Percentiles rank a stretch among this genome's conserved stretches.
Conservation (phyloP, 2,888 invertebrate species). For the Cylindroiulus punctatus region DNA sequence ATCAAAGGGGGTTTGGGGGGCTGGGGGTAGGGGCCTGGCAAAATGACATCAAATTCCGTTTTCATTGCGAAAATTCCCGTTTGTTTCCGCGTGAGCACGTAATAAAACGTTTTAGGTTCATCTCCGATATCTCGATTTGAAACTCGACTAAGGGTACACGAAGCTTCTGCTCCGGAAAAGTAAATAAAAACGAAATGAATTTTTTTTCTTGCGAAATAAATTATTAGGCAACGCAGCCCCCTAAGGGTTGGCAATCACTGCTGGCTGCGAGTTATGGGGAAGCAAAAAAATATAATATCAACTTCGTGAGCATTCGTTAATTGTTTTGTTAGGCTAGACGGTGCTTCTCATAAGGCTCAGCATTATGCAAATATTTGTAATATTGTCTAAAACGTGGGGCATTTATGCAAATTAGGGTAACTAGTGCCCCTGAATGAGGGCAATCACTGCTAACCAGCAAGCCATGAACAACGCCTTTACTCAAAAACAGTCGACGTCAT, state of each 20-base stretch:
- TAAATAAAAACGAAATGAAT: not conserved
- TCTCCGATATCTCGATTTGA: not conserved
- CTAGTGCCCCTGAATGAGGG: too few relatives aligned
- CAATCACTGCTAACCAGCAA: too few relatives aligned
- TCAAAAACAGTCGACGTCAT: too few relatives aligned
- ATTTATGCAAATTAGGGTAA: too few relatives aligned
- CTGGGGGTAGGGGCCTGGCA: not conserved
- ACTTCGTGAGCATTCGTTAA: too few relatives aligned
- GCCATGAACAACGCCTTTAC: too few relatives aligned
- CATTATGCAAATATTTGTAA: too few relatives aligned
- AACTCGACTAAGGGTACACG: not conserved
- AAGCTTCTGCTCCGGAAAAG: not conserved
- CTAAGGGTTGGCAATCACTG: not conserved
- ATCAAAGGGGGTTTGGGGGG: not conserved
- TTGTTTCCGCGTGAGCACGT: not conserved
- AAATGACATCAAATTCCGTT: constrained; percentile 14
- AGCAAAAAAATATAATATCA: not conserved
- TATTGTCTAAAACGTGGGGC: too few relatives aligned
- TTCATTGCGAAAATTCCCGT: constrained; percentile 22
- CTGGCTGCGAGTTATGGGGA: not conserved
- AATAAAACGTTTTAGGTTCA: constrained; percentile 37
- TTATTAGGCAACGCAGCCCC: not conserved
- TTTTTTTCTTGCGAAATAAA: not conserved
- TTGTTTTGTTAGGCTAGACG: too few relatives aligned
- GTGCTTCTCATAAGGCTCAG: too few relatives aligned